Evolutionary conservation across 2,797 vertebrate genomes (phyloP).

Genomic region (Eidolon dupreanum): DNA sequence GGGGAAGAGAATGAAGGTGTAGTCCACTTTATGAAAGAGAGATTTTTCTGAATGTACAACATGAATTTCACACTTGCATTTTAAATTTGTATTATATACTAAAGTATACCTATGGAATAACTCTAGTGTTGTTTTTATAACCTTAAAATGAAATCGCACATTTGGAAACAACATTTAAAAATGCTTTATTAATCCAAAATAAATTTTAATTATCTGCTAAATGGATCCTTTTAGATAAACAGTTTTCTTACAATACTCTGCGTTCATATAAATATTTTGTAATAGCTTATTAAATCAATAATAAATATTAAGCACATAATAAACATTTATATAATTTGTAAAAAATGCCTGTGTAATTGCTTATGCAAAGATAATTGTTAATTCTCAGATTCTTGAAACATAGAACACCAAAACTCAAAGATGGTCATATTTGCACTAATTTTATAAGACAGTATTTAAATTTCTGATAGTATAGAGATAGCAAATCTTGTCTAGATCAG

Average conservation of each 20-base stretch:
- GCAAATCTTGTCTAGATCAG: background rate
- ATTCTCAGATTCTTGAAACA: background rate
- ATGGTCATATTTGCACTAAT: background rate
- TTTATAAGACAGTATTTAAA: background rate
- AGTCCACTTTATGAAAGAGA: background rate
- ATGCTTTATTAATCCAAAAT: background rate
- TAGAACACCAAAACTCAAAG: background rate
- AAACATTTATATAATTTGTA: background rate
- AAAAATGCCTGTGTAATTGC: background rate
- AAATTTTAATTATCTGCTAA: background rate
- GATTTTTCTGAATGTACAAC: background rate
- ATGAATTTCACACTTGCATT: background rate
- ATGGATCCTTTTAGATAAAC: background rate
- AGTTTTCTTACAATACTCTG: background rate
- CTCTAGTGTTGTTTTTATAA: background rate
- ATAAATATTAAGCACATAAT: background rate
- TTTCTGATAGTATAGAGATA: background rate
- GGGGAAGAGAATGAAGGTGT: background rate
- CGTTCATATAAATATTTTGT: background rate
- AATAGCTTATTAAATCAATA: background rate
- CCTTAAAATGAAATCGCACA: background rate
- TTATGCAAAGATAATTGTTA: background rate
- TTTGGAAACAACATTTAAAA: background rate
- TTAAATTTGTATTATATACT: background rate
- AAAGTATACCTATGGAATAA: background rate